Base-by-base conservation (phyloP, 2,888 invertebrate species). In the Lochmaea capreae region DNA sequence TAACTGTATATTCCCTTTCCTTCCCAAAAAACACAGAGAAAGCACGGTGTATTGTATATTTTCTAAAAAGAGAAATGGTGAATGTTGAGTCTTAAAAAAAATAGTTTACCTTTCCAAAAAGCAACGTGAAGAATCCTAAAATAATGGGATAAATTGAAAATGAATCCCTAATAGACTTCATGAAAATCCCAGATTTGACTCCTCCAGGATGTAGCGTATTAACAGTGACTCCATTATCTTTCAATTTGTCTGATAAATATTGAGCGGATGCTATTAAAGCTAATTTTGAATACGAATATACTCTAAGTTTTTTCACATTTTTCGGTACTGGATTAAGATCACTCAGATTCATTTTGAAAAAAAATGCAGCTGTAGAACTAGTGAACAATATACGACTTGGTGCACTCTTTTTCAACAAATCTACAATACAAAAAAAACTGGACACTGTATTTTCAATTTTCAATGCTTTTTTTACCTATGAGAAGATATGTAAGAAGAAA, bases 401-500 rank as follows among this genome's bases (percentile, higher is more conserved):
- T 26, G 79, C 78, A 22, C 83, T 79, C 76, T 82, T 82, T 72
- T 82, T 84, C 58, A 92, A 84, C 82, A 91, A 90, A 71, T 88
- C 90, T 71, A 89, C 12, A 65, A 26, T 9, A 22, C 39, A 33
- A 62, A 26, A 62, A n/a, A 18, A 12, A 62, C 3, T 11, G 9
- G 1, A 62, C 0, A 62, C 9, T n/a, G 33, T 26, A 26, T 62
- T 22, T 46, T 33, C 26, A 43, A 49, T 74, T 76, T 72, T 26
- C 26, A 33, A 33, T 8, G 78, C 91, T 90, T 1, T 43, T n/a
- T 76, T 77, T 72, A 78, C 91, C 90, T 1, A 90, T 81, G 1
- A 94, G 84, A 0, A 94, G 88, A 73, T 91, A 87, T 0, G 93
- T 93, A 66, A 94, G 86, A 33, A 94, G 85, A 83, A 94, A 94